A percentile compares a stretch with the other conserved stretches of the same genome.
These are phyloP conservation scores for Epistrophe eligans DNA, from an alignment of 2,888 invertebrate genomes.

Conservation along the genomic window DNA sequence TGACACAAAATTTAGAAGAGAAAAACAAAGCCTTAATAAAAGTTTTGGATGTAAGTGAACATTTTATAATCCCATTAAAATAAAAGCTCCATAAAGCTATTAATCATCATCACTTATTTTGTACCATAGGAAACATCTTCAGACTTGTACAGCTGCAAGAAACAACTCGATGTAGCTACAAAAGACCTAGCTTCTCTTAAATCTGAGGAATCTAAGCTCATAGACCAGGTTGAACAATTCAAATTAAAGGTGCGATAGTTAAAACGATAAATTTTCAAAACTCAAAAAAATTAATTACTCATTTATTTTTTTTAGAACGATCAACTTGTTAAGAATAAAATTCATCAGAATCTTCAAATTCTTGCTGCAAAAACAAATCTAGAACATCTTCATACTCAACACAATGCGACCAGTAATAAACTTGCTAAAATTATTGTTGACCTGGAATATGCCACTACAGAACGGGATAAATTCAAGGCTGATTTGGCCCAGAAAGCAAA, in stretches of 20 bases:
- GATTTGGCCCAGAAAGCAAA: slow-evolving; percentile 81
- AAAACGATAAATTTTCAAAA: not conserved
- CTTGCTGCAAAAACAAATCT: slow-evolving; percentile 82
- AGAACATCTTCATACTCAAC: slow-evolving; percentile 81
- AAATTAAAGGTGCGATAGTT: slow-evolving; percentile 75
- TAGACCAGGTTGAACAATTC: slow-evolving; percentile 80
- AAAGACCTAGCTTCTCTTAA: slow-evolving; percentile 80
- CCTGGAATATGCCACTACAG: slow-evolving; percentile 81
- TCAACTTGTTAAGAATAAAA: slow-evolving; percentile 81
- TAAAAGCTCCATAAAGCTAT: not conserved
- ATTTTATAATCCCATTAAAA: not conserved
- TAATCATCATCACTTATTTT: not conserved
- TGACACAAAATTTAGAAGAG: slow-evolving; percentile 80
- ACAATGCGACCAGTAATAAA: slow-evolving; percentile 81
- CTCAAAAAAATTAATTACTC: not conserved
- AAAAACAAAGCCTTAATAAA: slow-evolving; percentile 82
- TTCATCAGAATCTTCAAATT: slow-evolving; percentile 83
- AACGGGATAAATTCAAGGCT: slow-evolving; percentile 81
- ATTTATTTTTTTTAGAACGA: slow-evolving; percentile 77
- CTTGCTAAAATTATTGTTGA: slow-evolving; percentile 81
- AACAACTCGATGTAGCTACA: slow-evolving; percentile 80
- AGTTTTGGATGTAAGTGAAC: slow-evolving; percentile 81
- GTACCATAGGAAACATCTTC: slow-evolving; percentile 81
- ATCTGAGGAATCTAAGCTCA: slow-evolving; percentile 79
- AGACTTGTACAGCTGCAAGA: slow-evolving; percentile 82